A percentile compares a stretch with the other conserved stretches of the same genome.
phyloP scores from a whole-genome alignment of 2,113 vertebrate species.

The Rhea pennata region DNA sequence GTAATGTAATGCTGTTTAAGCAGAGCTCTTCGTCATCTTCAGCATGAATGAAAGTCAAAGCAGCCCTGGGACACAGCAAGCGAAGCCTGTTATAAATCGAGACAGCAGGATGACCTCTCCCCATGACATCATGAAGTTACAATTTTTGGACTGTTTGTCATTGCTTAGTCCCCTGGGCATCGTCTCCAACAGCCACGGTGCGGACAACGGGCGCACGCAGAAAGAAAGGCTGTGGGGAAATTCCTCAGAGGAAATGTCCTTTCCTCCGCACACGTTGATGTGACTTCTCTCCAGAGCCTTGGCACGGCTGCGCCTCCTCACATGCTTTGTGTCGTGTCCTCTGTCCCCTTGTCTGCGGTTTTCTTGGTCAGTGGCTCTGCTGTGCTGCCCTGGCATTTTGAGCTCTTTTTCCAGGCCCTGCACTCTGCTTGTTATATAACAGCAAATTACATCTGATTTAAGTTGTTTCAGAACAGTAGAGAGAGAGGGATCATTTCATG shows the following conservation, averaged over 20 bases:
- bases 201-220: neutral
- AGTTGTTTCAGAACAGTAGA: neutral
- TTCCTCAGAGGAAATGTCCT: neutral
- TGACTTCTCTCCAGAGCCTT: neutral
- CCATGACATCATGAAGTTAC: neutral
- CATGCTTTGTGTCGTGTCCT: neutral
- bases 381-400: neutral
- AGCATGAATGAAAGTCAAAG: slow-evolving; percentile 20
- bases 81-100: neutral
- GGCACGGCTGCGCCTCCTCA: neutral
- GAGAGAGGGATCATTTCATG: neutral
- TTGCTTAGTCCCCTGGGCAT: neutral
- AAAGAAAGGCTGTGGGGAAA: neutral
- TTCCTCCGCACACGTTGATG: neutral
- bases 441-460: neutral
- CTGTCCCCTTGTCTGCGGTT: neutral
- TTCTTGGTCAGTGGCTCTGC: neutral
- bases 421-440: neutral
- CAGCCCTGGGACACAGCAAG: neutral
- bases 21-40: neutral
- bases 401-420: neutral
- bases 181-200: rapidly evolving
- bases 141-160: neutral
- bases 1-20: slow-evolving; percentile 6
- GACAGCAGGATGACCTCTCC: neutral